Evolutionary conservation across 2,888 invertebrate species (phyloP), one percentile per base, ranked within the genome.

Genomic region (Sesamia inferens): DNA sequence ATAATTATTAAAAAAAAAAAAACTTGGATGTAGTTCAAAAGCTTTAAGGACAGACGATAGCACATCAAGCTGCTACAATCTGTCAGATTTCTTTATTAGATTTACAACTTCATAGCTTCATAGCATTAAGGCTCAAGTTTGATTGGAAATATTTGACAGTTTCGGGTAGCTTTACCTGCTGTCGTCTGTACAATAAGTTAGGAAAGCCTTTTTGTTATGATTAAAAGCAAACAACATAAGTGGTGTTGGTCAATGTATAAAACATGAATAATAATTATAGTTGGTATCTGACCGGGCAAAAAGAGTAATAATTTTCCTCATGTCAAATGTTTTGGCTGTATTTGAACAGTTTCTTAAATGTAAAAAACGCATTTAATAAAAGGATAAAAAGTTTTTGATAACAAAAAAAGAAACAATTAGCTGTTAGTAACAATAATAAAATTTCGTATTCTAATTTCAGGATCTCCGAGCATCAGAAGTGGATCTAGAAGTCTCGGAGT

Each of bases 401-500:
- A n/a, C n/a, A n/a, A n/a, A n/a, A n/a, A n/a, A n/a, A n/a, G n/a
- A n/a, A 22, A 13, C 1, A 6, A 55, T 55, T 55, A 22, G 6
- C 55, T 13, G 6, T 55, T 55, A 22, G 22, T 22, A 22, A 24
- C 14, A 5, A 14, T 31, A 19, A 57, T 1, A 1, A 47, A 0
- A 13, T 54, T 74, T n/a, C 0, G 0, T 0, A n/a, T 51, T 54
- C 47, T n/a, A 2, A 13, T 90, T 89, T 0, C 89, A 96, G 96
- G 95, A 95, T 66, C 86, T 93, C 10, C 90, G 93, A 14, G 81
- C 91, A 24, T 95, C 95, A 51, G 96, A 96, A 81, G 93, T 92
- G 66, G 96, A 96, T 22, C 64, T 93, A n/a, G 96, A 96, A 81
- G 95, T 94, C 58, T 96, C 96, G 0, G 96, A 96, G 76, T 94